phyloP scores from a whole-genome alignment of 1,140 invertebrate species.

The Ridgeia piscesae region DNA sequence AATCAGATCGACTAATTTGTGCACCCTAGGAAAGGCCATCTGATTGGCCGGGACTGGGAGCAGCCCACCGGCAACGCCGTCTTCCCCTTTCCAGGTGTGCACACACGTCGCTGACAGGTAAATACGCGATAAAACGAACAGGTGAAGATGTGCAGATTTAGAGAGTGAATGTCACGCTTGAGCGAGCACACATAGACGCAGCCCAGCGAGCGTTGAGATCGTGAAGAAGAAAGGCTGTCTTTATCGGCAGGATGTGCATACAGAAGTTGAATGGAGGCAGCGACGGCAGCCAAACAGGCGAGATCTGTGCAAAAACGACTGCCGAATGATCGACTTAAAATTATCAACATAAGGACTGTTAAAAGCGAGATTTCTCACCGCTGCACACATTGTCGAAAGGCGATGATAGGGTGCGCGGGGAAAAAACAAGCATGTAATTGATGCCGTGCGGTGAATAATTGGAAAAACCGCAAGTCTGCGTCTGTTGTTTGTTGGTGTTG shows the following conservation, averaged over 20 bases:
- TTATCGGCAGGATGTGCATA: background rate
- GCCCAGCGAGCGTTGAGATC: background rate
- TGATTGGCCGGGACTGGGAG: background rate
- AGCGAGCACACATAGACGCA: background rate
- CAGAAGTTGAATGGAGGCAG: background rate
- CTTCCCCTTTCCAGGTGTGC: background rate
- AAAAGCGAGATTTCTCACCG: background rate
- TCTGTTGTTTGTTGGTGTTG: background rate
- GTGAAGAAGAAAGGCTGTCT: background rate
- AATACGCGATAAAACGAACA: background rate
- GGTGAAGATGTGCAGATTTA: background rate
- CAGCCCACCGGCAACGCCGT: background rate
- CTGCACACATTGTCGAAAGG: background rate
- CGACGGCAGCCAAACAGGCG: background rate
- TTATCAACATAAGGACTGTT: background rate
- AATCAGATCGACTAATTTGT: conserved; percentile 1
- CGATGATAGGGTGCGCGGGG: background rate
- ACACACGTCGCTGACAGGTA: background rate
- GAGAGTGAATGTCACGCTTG: background rate
- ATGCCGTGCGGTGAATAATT: background rate
- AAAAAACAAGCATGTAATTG: background rate
- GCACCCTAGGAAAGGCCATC: background rate
- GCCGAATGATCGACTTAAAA: background rate
- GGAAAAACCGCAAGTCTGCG: background rate
- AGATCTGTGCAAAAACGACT: background rate